Evolutionary conservation across 2,113 vertebrate species (phyloP), one percentile per base, ranked within the genome.

Genomic region (Merops nubicus): DNA sequence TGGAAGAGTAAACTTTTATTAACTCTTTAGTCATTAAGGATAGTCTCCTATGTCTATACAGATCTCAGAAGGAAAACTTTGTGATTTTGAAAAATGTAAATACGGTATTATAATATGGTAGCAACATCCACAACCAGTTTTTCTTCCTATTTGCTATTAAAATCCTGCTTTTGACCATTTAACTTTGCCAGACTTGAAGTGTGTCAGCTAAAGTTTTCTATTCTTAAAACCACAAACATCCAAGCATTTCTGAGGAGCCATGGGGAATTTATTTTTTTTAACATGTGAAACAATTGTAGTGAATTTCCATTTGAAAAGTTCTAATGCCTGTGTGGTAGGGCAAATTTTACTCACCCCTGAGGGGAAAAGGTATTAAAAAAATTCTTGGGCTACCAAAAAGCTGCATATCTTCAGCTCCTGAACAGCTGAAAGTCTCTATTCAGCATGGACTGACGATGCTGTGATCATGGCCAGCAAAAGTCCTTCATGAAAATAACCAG

Each of bases 161-260:
- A 95, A 87, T 75, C 28, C n/a, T 93, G 48, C 12, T 94, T 82
- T 94, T 31, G 78, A 91, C 56, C 38, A 63, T 47, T 91, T 70
- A 23, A 67, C 43, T 89, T 89, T 60, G 43, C 84, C 87, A 89
- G 1, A 64, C 11, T 89, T 69, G 17, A 82, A 94, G 34, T 26
- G 34, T 84, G 91, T 75, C 68, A 89, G 77, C 91, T 94, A 21
- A 87, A 89, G 36, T 72, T 95, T 96, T 96, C 89, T 89, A 79
- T 87, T 91, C 87, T 81, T 57, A 81, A 95, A 97, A 82, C 89
- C 93, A 93, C 91, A 96, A 87, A 56, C 34, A 95, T 84, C 91
- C 64, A 70, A 92, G 38, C 40, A 87, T 82, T 92, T 92, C 83
- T 87, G 80, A 87, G 34, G 12, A 87, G 20, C 38, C 21, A 26